Conservation (phyloP, 2,888 invertebrate genomes). For the Idaea straminata region DNA sequence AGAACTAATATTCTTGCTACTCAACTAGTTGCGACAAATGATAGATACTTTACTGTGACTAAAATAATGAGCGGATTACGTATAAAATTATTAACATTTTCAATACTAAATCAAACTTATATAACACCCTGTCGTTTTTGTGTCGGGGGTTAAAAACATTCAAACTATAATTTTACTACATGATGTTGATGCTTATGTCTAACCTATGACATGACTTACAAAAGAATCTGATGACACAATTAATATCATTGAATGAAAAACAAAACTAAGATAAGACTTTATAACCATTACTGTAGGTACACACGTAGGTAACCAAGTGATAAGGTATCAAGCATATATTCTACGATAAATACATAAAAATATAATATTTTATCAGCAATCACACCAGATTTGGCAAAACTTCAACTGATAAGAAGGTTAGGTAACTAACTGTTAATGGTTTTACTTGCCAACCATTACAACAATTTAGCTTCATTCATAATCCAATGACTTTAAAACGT, state of each 20-base stretch:
- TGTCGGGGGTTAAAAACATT: too few relatives aligned
- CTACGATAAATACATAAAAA: neutral
- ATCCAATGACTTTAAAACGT: neutral
- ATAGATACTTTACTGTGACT: too few relatives aligned
- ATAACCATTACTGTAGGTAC: neutral
- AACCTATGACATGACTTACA: neutral
- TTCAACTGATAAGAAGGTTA: neutral
- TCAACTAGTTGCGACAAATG: too few relatives aligned
- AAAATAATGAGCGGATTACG: too few relatives aligned
- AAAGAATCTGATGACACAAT: neutral
- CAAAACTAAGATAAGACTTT: neutral
- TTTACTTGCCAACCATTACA: neutral
- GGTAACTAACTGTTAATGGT: neutral
- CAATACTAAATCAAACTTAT: too few relatives aligned
- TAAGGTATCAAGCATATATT: neutral
- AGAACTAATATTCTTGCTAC: too few relatives aligned
- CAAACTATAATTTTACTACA: too few relatives aligned
- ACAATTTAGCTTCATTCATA: neutral
- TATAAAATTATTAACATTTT: too few relatives aligned
- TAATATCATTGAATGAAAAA: neutral
- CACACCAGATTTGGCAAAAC: neutral
- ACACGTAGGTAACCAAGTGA: neutral
- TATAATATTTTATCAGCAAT: neutral
- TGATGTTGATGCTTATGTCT: neutral
- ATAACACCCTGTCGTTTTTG: too few relatives aligned